Base-by-base conservation (phyloP, 2,113 vertebrate genomes). In the Herpetotheres cachinnans region DNA sequence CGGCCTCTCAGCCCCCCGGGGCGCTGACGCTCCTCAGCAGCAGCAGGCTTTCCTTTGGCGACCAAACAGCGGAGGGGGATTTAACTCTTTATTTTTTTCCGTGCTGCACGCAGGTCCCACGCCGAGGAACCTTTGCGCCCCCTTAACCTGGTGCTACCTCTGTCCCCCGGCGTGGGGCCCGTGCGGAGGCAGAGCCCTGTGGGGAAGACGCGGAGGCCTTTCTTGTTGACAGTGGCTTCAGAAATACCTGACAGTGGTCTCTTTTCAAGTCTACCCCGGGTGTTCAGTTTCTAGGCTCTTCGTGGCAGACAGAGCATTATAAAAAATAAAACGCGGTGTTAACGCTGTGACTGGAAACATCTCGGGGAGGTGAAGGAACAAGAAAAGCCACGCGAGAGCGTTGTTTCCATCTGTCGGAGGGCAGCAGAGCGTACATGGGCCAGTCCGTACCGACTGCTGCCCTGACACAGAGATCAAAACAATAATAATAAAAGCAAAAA, bases 201-300 rank as follows among this genome's bases (percentile, higher is more conserved):
- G 6, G 38, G 30, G 61, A 34, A 8, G n/a, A 29, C 4, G 5
- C 19, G 24, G 74, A 14, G 46, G 30, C 26, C 12, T 67, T 59
- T 59, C 65, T 29, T 26, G 21, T 36, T 21, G 18, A 34, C 0
- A 0, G n/a, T 1, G 1, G 29, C 65, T 80, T 89, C 0, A 0
- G 61, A 85, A 87, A 56, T 61, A 82, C 22, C 20, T 47, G n/a
- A 36, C 9, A 12, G 13, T 12, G 16, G 15, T 72, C 16, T 94
- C 42, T 50, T 80, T 54, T 49, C 26, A 69, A 16, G 16, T n/a
- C 49, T 46, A 5, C 15, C 5, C 15, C 36, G 29, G 50, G 26
- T 2, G 1, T 58, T 83, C 30, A 9, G 20, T 34, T 93, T 56
- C 24, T 70, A 86, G 80, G 79, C 24, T 74, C 69, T 73, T 54